A percentile compares a stretch with the other conserved stretches of the same genome.
Conservation (phyloP, 2,113 vertebrate genomes). For the Esox niger region DNA sequence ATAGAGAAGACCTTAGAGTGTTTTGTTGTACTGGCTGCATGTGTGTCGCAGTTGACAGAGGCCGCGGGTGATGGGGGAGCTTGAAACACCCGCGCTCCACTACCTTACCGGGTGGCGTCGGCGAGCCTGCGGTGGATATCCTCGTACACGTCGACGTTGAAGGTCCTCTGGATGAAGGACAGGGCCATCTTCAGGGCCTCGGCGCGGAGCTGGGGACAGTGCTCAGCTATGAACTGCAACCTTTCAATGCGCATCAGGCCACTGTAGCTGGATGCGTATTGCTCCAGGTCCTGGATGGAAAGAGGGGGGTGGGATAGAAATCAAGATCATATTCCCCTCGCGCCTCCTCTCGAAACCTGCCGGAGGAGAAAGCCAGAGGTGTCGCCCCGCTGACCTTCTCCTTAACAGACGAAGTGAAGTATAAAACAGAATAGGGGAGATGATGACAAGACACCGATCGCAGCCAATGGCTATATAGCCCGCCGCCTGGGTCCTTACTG, state of each 20-base stretch:
- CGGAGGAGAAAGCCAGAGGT: no score
- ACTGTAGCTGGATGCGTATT: constrained; percentile 92
- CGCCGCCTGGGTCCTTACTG: no score
- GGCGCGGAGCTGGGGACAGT: constrained; percentile 89
- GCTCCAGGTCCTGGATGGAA: constrained; percentile 87
- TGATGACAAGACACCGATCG: no score
- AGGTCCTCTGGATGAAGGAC: constrained; percentile 95
- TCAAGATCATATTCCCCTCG: no score
- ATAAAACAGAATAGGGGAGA: no score
- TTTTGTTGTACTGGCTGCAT: no score
- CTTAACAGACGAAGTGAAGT: no score
- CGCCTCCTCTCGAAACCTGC: no score
- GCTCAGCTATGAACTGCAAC: constrained; percentile 95
- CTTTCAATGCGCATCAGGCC: constrained; percentile 95
- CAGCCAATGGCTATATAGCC: no score
- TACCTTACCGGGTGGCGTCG: constrained; percentile 85
- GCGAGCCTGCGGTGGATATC: constrained; percentile 94
- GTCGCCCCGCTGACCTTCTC: no score
- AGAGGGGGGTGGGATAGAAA: neutral
- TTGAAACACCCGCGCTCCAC: neutral
- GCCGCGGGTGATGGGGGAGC: no score
- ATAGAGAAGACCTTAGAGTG: constrained; percentile 3
- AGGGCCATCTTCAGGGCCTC: constrained; percentile 97
- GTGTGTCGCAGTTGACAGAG: no score
- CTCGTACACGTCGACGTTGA: constrained; percentile 96